phyloP scores from a whole-genome alignment of 2,113 vertebrate species.

The Chaenogobius annularis region DNA sequence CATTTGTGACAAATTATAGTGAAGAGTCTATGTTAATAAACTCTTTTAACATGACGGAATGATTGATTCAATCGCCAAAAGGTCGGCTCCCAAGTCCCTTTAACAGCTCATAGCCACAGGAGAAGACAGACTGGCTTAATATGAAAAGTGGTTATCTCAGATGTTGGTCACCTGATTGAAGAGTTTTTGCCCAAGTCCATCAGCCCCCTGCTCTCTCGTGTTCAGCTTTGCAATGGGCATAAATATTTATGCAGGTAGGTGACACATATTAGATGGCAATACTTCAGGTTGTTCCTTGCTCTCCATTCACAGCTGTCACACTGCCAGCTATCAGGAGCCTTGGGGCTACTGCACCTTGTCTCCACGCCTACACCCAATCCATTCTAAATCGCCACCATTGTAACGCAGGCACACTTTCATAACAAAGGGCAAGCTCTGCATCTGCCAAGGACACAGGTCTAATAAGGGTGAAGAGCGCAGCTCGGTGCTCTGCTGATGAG shows the following conservation, averaged over 20 bases:
- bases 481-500: slow-evolving; percentile 49
- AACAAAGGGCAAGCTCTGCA: slow-evolving; percentile 79
- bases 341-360: slow-evolving; percentile 78
- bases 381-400: slow-evolving; percentile 79
- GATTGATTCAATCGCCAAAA: slow-evolving; percentile 9
- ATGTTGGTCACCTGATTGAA: slow-evolving; percentile 66
- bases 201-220: slow-evolving; percentile 36
- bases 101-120: slow-evolving; percentile 6
- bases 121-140: slow-evolving; percentile 8
- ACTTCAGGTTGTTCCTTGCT: slow-evolving; percentile 77
- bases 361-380: slow-evolving; percentile 75
- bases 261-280: slow-evolving; percentile 79
- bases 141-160: slow-evolving; percentile 25
- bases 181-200: slow-evolving; percentile 59
- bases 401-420: slow-evolving; percentile 68
- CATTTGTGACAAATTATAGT: slow-evolving; percentile 6
- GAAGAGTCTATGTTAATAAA: slow-evolving; percentile 15
- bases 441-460: slow-evolving; percentile 79
- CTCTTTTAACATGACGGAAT: slow-evolving; percentile 9
- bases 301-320: slow-evolving; percentile 79
- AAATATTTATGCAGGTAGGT: slow-evolving; percentile 81
- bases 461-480: slow-evolving; percentile 76
- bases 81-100: slow-evolving; percentile 10
- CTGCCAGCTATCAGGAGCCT: slow-evolving; percentile 76
- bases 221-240: slow-evolving; percentile 66